These are phyloP conservation scores for Lochmaea capreae DNA, from an alignment of 2,888 invertebrate species.

Conservation along the genomic window DNA sequence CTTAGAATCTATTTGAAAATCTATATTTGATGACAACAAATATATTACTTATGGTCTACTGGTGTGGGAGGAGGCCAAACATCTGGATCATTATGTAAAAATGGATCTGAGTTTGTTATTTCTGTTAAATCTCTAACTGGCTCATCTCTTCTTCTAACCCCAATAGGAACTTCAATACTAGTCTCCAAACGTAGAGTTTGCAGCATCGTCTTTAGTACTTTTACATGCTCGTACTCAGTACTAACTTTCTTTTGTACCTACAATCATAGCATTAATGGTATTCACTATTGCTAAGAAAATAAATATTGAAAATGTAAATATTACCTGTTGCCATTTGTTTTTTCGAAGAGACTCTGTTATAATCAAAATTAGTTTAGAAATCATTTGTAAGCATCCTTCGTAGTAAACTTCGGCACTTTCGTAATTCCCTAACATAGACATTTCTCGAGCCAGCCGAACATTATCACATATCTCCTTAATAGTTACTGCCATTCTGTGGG, in stretches of 20 bases:
- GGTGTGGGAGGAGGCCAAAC: conserved; percentile 90
- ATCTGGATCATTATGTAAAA: conserved; percentile 78
- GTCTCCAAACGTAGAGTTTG: conserved; percentile 81
- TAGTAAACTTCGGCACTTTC: conserved; percentile 95
- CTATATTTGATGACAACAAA: neutral
- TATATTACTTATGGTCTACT: conserved; percentile 74
- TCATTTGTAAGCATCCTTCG: conserved; percentile 91
- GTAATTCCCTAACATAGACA: conserved; percentile 95
- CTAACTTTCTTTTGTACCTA: conserved; percentile 91
- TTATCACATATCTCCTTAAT: conserved; percentile 94
- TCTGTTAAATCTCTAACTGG: conserved; percentile 78
- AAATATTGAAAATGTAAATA: conserved; percentile 3
- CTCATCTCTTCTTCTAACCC: conserved; percentile 66
- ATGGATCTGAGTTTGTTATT: conserved; percentile 74
- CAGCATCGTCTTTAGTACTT: conserved; percentile 81
- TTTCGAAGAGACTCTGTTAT: conserved; percentile 85
- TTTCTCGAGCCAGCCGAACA: conserved; percentile 93
- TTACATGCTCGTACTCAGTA: conserved; percentile 91
- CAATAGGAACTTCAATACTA: conserved; percentile 67
- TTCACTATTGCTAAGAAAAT: neutral
- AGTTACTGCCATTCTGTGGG: conserved; percentile 83
- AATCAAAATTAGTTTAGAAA: conserved; percentile 83
- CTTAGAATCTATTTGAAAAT: neutral
- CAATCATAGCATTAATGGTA: conserved; percentile 17
- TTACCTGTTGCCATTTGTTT: conserved; percentile 91